Evolutionary conservation across 2,888 invertebrate genomes (phyloP).

Genomic region (Rhimphoctona megacephalus): DNA sequence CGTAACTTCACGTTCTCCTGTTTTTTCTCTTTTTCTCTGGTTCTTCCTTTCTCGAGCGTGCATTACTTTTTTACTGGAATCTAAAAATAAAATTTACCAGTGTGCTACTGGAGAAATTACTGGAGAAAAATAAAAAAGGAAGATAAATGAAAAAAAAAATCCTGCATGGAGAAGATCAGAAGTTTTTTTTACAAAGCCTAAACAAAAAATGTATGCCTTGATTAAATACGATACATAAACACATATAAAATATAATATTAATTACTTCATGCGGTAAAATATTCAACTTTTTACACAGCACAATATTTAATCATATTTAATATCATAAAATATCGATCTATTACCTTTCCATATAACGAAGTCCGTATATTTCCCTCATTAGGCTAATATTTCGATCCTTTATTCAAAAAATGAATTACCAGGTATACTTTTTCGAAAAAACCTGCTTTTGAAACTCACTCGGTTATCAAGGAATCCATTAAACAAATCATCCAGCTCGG

Average conservation of each 20-base stretch:
- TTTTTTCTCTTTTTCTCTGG: not conserved
- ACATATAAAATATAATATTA: not conserved
- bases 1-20: constrained; percentile 33
- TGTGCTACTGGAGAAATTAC: constrained; percentile 21
- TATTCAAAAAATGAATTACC: not conserved
- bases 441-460: not conserved
- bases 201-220: constrained; percentile 4
- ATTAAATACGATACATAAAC: not conserved
- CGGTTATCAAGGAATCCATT: not conserved
- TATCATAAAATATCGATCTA: not conserved
- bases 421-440: not conserved
- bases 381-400: not conserved
- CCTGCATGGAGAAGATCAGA: not conserved
- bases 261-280: not conserved
- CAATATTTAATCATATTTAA: not conserved
- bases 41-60: constrained; percentile 16
- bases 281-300: not conserved
- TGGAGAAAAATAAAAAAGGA: not conserved
- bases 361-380: not conserved
- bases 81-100: constrained; percentile 45
- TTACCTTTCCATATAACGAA: not conserved
- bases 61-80: constrained; percentile 31
- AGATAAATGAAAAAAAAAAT: constrained; percentile 23
- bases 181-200: not conserved
- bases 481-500: constrained; percentile 7